Evolutionary conservation across 2,888 invertebrate genomes (phyloP).

Genomic region (Mantis religiosa): DNA sequence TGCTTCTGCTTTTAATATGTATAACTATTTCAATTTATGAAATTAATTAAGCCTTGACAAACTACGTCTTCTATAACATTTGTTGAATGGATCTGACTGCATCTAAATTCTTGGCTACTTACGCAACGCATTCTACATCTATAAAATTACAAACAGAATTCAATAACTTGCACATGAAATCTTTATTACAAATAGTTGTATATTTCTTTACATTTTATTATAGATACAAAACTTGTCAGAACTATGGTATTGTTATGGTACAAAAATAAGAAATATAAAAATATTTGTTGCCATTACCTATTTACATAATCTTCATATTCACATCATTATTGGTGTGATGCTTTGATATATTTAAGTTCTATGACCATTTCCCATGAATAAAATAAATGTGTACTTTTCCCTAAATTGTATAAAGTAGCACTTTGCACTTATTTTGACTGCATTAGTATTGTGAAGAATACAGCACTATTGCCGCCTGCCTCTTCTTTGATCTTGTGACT

Average conservation of each 20-base stretch:
- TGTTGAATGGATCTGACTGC: no score
- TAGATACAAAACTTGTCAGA: not conserved
- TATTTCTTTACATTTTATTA: not conserved
- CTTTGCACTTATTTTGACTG: not conserved
- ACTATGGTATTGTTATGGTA: not conserved
- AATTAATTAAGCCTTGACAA: no score
- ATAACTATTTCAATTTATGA: no score
- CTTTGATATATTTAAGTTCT: not conserved
- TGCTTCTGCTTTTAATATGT: no score
- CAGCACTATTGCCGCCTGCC: conserved; percentile 31
- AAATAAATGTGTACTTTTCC: not conserved
- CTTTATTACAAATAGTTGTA: no score
- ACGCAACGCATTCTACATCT: no score
- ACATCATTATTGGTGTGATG: not conserved
- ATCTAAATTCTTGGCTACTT: no score
- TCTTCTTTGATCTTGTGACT: conserved; percentile 41
- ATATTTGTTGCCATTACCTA: not conserved
- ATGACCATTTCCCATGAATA: not conserved
- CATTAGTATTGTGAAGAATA: not conserved
- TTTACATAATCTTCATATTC: not conserved
- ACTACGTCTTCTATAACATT: no score
- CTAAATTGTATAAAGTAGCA: not conserved
- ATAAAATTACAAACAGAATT: no score
- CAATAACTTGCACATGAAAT: no score
- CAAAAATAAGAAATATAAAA: not conserved